These are phyloP conservation scores for Darevskia mixta DNA, from an alignment of 2,797 vertebrate genomes.

Conservation along the genomic window DNA sequence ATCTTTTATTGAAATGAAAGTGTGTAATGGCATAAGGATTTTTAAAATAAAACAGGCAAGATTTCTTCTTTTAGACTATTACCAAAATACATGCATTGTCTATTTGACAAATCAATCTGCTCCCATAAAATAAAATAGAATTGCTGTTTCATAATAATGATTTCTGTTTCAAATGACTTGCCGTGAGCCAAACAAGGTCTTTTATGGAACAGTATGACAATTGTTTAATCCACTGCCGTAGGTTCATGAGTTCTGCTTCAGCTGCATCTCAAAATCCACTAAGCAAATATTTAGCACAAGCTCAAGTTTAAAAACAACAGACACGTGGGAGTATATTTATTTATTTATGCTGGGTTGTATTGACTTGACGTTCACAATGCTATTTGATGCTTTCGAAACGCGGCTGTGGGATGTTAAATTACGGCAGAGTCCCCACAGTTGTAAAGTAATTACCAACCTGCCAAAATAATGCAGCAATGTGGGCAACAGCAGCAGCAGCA, in stretches of 20 bases:
- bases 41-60: conserved; percentile 75
- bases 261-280: conserved; percentile 63
- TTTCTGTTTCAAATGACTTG: conserved; percentile 77
- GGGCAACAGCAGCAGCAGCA: conserved; percentile 37
- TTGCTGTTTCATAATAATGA: conserved; percentile 75
- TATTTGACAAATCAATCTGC: conserved; percentile 77
- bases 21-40: conserved; percentile 67
- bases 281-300: conserved; percentile 68
- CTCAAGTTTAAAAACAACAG: conserved; percentile 61
- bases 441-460: conserved; percentile 72
- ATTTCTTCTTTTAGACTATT: conserved; percentile 74
- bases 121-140: conserved; percentile 80
- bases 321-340: conserved; percentile 55
- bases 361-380: conserved; percentile 67
- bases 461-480: conserved; percentile 61
- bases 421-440: conserved; percentile 61
- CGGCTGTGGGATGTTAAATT: conserved; percentile 69
- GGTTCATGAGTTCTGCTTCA: conserved; percentile 68
- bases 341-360: conserved; percentile 60
- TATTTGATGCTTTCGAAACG: conserved; percentile 59
- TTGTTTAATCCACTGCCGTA: conserved; percentile 77
- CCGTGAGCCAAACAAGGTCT: conserved; percentile 73
- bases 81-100: conserved; percentile 78
- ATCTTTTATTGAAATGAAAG: conserved; percentile 78
- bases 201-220: conserved; percentile 76